Conservation (phyloP, 2,113 vertebrate species). For the Phycodurus eques region DNA sequence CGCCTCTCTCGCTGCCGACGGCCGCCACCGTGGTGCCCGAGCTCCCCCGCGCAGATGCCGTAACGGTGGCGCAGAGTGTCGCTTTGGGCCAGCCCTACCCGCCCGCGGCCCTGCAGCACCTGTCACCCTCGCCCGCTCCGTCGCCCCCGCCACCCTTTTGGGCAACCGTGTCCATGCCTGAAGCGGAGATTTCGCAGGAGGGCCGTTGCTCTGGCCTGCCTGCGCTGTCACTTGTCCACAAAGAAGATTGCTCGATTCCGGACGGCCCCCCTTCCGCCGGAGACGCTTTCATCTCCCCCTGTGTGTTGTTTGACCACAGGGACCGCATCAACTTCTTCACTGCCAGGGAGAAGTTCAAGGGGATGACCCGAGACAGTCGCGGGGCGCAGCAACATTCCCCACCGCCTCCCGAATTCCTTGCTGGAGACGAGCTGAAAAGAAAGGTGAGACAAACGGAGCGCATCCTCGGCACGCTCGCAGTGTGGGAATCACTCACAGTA, state of each 20-base stretch:
- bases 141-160: conserved; percentile 22
- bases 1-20: conserved; percentile 32
- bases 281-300: conserved; percentile 49
- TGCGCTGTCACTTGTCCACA: conserved; percentile 41
- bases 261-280: conserved; percentile 28
- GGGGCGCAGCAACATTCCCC: conserved; percentile 34
- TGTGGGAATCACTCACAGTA: no score
- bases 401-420: conserved; percentile 39
- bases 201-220: conserved; percentile 1
- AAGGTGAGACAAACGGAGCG: conserved; percentile 47
- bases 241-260: conserved; percentile 30
- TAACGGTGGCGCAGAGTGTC: conserved; percentile 51
- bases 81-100: conserved; percentile 47
- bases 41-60: conserved; percentile 32
- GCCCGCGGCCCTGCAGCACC: conserved; percentile 47
- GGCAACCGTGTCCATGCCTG: not conserved
- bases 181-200: no score
- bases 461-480: no score
- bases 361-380: conserved; percentile 85
- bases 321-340: conserved; percentile 97
- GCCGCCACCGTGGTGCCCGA: conserved; percentile 64
- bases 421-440: conserved; percentile 48
- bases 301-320: conserved; percentile 67
- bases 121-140: conserved; percentile 29
- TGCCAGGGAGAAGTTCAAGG: conserved; percentile 93